Evolutionary conservation across 2,888 invertebrate species (phyloP), one percentile per base, ranked within the genome.

Genomic region (Drosophila hamatofila): DNA sequence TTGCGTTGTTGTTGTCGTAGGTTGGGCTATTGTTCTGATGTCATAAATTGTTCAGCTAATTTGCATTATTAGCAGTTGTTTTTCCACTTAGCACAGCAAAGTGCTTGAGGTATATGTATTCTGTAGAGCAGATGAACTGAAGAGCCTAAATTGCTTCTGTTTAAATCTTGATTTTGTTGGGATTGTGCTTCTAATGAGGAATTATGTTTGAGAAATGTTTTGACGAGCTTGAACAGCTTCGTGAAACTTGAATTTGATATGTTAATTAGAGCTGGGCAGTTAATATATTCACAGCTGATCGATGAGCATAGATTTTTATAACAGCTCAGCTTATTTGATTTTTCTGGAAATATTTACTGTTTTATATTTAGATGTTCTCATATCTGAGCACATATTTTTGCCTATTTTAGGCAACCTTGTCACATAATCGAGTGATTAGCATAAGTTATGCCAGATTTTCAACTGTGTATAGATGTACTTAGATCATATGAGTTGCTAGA

Each of bases 21-120:
- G 86, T 88, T 82, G 35, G 41, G 25, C 64, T 46, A 72, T 75
- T 83, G 68, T 75, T 49, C 63, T 87, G 85, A 82, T 85, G 83
- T 82, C 85, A 85, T 73, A 54, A 82, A 77, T 64, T 79, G 84
- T 76, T 63, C 63, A 77, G 63, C 66, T 88, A 76, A 83, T 88
- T 88, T 76, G 55, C 76, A 82, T 85, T 68, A 85, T 83, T 84
- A 84, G 68, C 76, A 70, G 44, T 61, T 73, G 63, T 59, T 71
- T 65, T 69, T 56, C 30, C 57, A 54, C 25, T 57, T 30, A 56
- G 21, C 56, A 48, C 27, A 46, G 16, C 39, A 11, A 23, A 44
- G 21, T 30, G 35, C 16, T 55, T 58, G 0, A 33, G 77, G 54
- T 41, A 65, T 51, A 61, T 75, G 7, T 42, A 54, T 55, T 76